Conservation (phyloP, 35 echinoderm and acorn worm genomes). For the Eucidaris tribuloides region DNA sequence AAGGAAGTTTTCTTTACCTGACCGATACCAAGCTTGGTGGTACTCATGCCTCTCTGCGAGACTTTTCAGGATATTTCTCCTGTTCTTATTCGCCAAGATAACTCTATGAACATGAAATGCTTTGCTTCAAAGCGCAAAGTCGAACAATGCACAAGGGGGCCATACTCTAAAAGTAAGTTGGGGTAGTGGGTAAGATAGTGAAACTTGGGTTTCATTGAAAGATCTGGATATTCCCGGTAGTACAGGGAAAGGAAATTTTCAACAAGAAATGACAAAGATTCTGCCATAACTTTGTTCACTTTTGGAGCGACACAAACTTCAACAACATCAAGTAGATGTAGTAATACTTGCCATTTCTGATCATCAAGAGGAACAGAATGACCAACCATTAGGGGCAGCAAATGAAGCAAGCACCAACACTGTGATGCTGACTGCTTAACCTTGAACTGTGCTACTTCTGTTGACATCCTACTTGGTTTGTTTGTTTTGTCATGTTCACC, state of each 20-base stretch:
- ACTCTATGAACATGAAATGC: conserved; percentile 34
- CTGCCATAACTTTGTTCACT: neutral
- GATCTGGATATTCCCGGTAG: neutral
- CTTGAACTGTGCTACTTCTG: neutral
- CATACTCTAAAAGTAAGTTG: conserved; percentile 11
- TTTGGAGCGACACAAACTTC: conserved; percentile 8
- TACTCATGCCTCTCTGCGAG: conserved; percentile 41
- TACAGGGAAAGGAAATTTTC: conserved; percentile 2
- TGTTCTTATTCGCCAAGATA: conserved; percentile 37
- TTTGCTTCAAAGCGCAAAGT: conserved; percentile 47
- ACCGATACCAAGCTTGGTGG: conserved; percentile 13
- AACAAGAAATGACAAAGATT: conserved; percentile 13
- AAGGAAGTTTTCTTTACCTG: neutral
- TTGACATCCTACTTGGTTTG: conserved; percentile 7
- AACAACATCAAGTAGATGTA: conserved; percentile 12
- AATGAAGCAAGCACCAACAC: conserved; percentile 24
- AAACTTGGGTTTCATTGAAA: conserved; percentile 63
- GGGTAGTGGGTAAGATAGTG: conserved; percentile 56
- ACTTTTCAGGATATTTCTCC: conserved; percentile 35
- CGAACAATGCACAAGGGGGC: conserved; percentile 24
- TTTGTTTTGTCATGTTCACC: conserved; percentile 13
- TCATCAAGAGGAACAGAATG: neutral
- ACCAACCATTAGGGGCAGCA: conserved; percentile 54
- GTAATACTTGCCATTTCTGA: neutral
- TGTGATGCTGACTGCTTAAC: conserved; percentile 39